Evolutionary conservation across 2,888 invertebrate species (phyloP), one percentile per base, ranked within the genome.

Genomic region (Protodeltote pygarga): DNA sequence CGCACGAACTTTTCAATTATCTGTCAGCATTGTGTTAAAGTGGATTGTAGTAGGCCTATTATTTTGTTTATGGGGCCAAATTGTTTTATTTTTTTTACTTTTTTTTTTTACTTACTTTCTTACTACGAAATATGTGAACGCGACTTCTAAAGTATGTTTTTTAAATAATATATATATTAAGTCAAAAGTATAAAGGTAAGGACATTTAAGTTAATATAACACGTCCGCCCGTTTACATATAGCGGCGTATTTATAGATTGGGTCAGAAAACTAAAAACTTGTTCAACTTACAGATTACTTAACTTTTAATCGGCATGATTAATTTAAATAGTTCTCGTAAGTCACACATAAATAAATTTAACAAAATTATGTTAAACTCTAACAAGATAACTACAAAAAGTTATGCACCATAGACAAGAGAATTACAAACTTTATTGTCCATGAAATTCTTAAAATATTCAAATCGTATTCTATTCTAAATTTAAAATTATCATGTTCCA

Each of bases 1-100:
- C 38, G 52, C 42, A 50, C 42, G 54, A 62, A 67, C 42, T 65
- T 68, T 67, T 67, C 67, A 67, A 67, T 67, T 67, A 67, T 67
- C 65, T 59, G 8, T 25, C 51, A 29, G 31, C 53, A 61, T 66
- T 64, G 67, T 66, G 51, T 67, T 66, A 51, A 67, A 67, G 67
- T 67, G 53, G 57, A 39, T 24, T 29, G 25, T 48, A 25, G 59
- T 51, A 45, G 44, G 32, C 9, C 61, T 65, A 49, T 64, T 61
- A 64, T 60, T 60, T 45, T 59, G 54, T 65, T 52, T 53, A 55
- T 51, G 42, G 38, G 14, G 6, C 39, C 31, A 38, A 39, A 65
- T 62, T 58, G 51, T 38, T 35, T 50, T 64, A 53, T 62, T 44
- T 49, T 46, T 29, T 27, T 24, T n/a, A n/a, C n/a, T n/a, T n/a